Conservation (phyloP, 2,797 vertebrate species). For the Sphenopsis melanotis region DNA sequence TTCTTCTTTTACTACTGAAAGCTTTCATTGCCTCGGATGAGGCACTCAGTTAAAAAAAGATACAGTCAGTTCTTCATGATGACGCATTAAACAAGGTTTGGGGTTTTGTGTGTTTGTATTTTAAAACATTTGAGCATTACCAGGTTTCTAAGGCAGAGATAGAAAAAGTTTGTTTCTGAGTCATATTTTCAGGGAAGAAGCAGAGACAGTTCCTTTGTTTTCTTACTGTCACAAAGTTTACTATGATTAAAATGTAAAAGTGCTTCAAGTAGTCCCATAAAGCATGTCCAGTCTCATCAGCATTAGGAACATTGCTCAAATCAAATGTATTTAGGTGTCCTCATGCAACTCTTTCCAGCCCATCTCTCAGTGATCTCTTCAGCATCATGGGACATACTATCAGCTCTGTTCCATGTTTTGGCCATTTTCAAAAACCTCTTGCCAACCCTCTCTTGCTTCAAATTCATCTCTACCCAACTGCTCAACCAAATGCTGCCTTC, state of each 20-base stretch:
- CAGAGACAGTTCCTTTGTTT: neutral
- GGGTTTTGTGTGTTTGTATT: neutral
- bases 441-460: neutral
- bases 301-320: constrained; percentile 17
- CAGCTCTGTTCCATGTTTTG: neutral
- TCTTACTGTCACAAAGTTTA: neutral
- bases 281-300: constrained; percentile 4
- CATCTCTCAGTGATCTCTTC: neutral
- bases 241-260: neutral
- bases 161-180: neutral
- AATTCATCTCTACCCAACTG: constrained; percentile 35
- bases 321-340: neutral
- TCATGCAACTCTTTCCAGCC: neutral
- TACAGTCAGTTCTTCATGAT: neutral
- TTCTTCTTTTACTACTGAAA: neutral
- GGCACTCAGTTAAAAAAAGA: neutral
- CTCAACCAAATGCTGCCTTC: constrained; percentile 41
- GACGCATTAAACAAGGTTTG: neutral
- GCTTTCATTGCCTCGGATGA: neutral
- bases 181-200: neutral
- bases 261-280: neutral
- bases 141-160: neutral
- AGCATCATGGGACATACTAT: neutral
- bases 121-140: neutral
- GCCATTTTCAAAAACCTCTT: neutral